Evolutionary conservation across 2,888 invertebrate genomes (phyloP), one percentile per base, ranked within the genome.

Genomic region (Lithophane ornitopus): DNA sequence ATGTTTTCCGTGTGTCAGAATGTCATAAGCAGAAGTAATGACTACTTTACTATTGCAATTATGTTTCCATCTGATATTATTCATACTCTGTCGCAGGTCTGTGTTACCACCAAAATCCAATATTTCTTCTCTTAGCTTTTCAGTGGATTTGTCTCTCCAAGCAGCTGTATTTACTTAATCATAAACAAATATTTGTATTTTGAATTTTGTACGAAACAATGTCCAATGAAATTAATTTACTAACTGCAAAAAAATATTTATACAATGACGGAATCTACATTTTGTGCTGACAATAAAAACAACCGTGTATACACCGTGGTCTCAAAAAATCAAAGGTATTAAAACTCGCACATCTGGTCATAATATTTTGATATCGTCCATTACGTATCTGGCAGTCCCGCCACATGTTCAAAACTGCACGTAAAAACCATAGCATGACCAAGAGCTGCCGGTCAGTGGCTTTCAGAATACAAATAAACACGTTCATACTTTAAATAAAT

Each of bases 381-480:
- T 76, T 71, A 44, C 49, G 9, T 46, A 74, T 79, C 85, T 85
- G 87, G 87, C 74, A 65, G 19, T 1, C 41, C 41, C 39, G 67
- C 75, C 66, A 74, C 46, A 74, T 80, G 78, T 82, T 86, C 41
- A 62, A 39, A 65, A 70, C 69, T 76, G 62, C 71, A 71, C 67
- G 71, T 85, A 72, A 85, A 84, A 85, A 71, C 66, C 56, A 74
- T 59, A 56, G 46, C 59, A 76, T 59, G 67, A 66, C 70, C 54
- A 54, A 62, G 49, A 73, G 58, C 52, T 34, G 58, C 58, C 73
- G 83, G 87, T 85, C 86, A 87, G 74, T 85, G 81, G 74, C 86
- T 83, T 78, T 63, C 22, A 41, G 59, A 72, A 66, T 58, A 81
- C 78, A 85, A 87, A 85, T 85, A 86, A 81, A 87, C 79, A 78